A percentile compares a stretch with the other conserved stretches of the same genome.
These are phyloP conservation scores for Drosophila melanogaster DNA, from an alignment of 1,140 invertebrate species.

Conservation along the genomic window Release_6_plus_ISO1_MT NT_033777.3:11724501-11725000, in stretches of 20 bases:
- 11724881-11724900: not conserved
- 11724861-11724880: not conserved
- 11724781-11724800: conserved; percentile 74
- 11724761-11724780: conserved; percentile 68
- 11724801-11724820: conserved; percentile 82
- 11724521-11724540: conserved; percentile 54
- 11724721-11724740: conserved; percentile 43
- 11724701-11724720: conserved; percentile 74
- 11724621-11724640: conserved; percentile 73
- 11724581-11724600: conserved; percentile 1
- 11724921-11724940: no score
- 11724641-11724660: conserved; percentile 69
- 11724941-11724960: no score
- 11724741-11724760: conserved; percentile 24
- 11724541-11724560: conserved; percentile 78
- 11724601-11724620: conserved; percentile 44
- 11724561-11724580: conserved; percentile 33
- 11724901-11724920: no score
- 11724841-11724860: conserved; percentile 19
- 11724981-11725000: no score
- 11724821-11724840: conserved; percentile 44
- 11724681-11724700: conserved; percentile 81
- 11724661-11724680: conserved; percentile 27
- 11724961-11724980: no score
- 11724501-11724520: not conserved